Percentiles rank a stretch among this genome's conserved stretches.
Conservation (phyloP, 2,797 vertebrate genomes). For the Micropoecilia bifurca region DNA sequence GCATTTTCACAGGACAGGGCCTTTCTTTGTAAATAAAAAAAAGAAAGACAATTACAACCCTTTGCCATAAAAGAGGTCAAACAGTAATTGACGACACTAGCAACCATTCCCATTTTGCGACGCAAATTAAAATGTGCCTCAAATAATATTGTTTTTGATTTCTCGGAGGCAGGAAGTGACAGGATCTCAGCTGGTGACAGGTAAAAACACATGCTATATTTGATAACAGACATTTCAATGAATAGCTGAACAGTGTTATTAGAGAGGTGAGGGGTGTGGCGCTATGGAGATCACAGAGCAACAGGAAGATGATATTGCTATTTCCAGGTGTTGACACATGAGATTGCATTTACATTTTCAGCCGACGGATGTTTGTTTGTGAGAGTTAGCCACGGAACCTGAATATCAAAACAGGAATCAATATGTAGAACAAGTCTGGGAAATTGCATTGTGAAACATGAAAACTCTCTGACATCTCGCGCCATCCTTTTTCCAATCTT, state of each 20-base stretch:
- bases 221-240: constrained; percentile 81
- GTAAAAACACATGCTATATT: constrained; percentile 76
- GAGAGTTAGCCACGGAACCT: constrained; percentile 54
- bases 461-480: constrained; percentile 35
- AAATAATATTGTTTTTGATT: constrained; percentile 64
- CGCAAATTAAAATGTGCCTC: constrained; percentile 48
- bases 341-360: constrained; percentile 79
- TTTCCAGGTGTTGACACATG: constrained; percentile 74
- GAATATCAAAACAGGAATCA: constrained; percentile 68
- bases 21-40: constrained; percentile 17
- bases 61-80: constrained; percentile 28
- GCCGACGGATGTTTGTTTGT: constrained; percentile 68
- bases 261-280: constrained; percentile 62
- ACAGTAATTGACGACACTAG: constrained; percentile 57
- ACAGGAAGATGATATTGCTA: constrained; percentile 81
- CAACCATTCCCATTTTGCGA: constrained; percentile 36
- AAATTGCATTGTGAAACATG: constrained; percentile 60
- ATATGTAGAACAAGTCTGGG: constrained; percentile 55
- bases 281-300: constrained; percentile 76
- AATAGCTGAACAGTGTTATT: constrained; percentile 81
- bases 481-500: constrained; percentile 22
- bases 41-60: constrained; percentile 33
- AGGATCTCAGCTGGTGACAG: constrained; percentile 65
- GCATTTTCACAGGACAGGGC: constrained; percentile 13
- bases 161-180: constrained; percentile 30